Evolutionary conservation across 2,888 invertebrate genomes (phyloP).

Genomic region (Empis stercorea): DNA sequence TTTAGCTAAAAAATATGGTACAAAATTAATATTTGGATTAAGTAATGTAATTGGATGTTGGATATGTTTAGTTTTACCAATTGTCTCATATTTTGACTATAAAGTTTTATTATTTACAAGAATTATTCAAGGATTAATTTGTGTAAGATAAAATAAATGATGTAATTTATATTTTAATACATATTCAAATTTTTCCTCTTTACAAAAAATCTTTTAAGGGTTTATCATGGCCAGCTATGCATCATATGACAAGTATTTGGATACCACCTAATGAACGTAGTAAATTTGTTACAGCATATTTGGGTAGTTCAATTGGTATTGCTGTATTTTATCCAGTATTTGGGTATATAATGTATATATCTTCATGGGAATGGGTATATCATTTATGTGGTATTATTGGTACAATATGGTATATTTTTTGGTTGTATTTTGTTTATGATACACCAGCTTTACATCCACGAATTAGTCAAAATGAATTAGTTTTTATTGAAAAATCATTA

Average conservation of each 20-base stretch:
- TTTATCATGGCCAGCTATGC: slow-evolving; percentile 64
- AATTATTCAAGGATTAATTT: slow-evolving; percentile 53
- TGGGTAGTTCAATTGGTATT: slow-evolving; percentile 53
- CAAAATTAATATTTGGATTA: slow-evolving; percentile 55
- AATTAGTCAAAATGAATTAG: slow-evolving; percentile 44
- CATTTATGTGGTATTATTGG: slow-evolving; percentile 49
- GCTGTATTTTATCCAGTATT: slow-evolving; percentile 57
- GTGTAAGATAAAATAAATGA: slow-evolving; percentile 39
- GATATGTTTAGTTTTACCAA: slow-evolving; percentile 51
- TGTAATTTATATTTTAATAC: not conserved
- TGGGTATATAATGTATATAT: slow-evolving; percentile 48
- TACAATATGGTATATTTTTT: slow-evolving; percentile 50
- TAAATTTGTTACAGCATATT: slow-evolving; percentile 50
- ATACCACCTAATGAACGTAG: slow-evolving; percentile 69
- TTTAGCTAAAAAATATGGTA: slow-evolving; percentile 53
- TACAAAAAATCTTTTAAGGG: slow-evolving; percentile 39
- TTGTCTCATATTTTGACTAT: slow-evolving; percentile 45
- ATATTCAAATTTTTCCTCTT: no score
- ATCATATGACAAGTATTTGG: slow-evolving; percentile 67
- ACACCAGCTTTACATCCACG: slow-evolving; percentile 52
- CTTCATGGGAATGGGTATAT: slow-evolving; percentile 61
- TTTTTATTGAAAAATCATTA: slow-evolving; percentile 44
- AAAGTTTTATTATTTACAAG: slow-evolving; percentile 45
- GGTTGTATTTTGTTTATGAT: slow-evolving; percentile 50
- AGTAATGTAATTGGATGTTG: slow-evolving; percentile 50